phyloP scores from a whole-genome alignment of 2,888 invertebrate genomes.

The Acrobeloides nanus region DNA sequence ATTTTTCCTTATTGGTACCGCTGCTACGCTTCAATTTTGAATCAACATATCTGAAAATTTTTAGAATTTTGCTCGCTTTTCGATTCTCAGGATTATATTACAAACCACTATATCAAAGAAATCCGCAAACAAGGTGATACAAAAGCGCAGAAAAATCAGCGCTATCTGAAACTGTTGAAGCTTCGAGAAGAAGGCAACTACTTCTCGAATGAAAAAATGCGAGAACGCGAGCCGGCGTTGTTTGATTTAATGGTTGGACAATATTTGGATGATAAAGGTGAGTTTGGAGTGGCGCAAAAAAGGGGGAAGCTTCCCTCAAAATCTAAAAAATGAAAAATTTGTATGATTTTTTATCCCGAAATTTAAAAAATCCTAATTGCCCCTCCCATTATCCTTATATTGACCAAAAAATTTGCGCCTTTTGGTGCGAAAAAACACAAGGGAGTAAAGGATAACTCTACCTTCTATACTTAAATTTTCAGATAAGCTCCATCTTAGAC shows the following conservation, averaged over 20 bases:
- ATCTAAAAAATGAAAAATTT: background rate
- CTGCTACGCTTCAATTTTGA: too few species aligned
- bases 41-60: too few species aligned
- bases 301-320: too few species aligned
- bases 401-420: too few species aligned
- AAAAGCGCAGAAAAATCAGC: slow-evolving; percentile 23
- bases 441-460: too few species aligned
- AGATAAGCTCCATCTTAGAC: slow-evolving; percentile 39
- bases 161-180: slow-evolving; percentile 34
- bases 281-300: too few species aligned
- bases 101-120: slow-evolving; percentile 2
- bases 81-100: slow-evolving; percentile 6
- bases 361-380: slow-evolving; percentile 1
- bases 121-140: background rate
- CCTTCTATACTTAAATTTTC: too few species aligned
- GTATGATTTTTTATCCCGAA: background rate
- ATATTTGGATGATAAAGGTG: slow-evolving; percentile 68
- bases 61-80: too few species aligned
- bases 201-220: slow-evolving; percentile 87
- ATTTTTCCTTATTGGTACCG: too few species aligned
- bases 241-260: slow-evolving; percentile 83
- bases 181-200: slow-evolving; percentile 59
- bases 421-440: too few species aligned
- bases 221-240: slow-evolving; percentile 77
- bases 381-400: too few species aligned